Conservation (phyloP, 2,888 invertebrate genomes). For the Muscina levida region DNA sequence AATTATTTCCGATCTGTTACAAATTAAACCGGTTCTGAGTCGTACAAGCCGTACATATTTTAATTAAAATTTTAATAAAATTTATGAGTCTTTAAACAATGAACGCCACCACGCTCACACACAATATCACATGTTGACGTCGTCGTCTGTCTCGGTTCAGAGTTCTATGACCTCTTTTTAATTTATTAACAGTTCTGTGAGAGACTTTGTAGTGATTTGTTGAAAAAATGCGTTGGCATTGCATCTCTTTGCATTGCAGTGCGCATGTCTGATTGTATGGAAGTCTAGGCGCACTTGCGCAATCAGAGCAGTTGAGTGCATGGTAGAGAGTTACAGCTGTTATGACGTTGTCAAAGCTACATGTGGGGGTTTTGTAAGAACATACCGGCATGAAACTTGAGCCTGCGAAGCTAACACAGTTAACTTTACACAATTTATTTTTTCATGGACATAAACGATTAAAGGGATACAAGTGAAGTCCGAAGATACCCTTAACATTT, state of each 20-base stretch:
- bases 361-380: too few relatives aligned
- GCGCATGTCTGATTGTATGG: too few relatives aligned
- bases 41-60: conserved; percentile 3
- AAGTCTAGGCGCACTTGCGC: conserved; percentile 29
- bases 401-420: too few relatives aligned
- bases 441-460: too few relatives aligned
- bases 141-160: conserved; percentile 9
- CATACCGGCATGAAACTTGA: too few relatives aligned
- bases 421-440: too few relatives aligned
- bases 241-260: conserved; percentile 23
- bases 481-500: too few relatives aligned
- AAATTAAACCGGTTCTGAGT: conserved; percentile 21
- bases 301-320: conserved; percentile 10
- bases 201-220: not conserved
- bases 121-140: conserved; percentile 7
- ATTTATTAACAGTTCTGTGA: conserved; percentile 14
- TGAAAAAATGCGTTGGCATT: conserved; percentile 49
- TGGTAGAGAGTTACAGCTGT: not conserved
- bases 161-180: conserved; percentile 33
- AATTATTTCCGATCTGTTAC: conserved; percentile 43
- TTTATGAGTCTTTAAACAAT: conserved; percentile 31
- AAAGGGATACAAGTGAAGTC: too few relatives aligned
- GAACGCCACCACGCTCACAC: conserved; percentile 5
- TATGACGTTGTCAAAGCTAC: conserved; percentile 11
- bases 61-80: conserved; percentile 43